Base-by-base conservation (phyloP, 2,113 vertebrate genomes). In the Scomber colias region DNA sequence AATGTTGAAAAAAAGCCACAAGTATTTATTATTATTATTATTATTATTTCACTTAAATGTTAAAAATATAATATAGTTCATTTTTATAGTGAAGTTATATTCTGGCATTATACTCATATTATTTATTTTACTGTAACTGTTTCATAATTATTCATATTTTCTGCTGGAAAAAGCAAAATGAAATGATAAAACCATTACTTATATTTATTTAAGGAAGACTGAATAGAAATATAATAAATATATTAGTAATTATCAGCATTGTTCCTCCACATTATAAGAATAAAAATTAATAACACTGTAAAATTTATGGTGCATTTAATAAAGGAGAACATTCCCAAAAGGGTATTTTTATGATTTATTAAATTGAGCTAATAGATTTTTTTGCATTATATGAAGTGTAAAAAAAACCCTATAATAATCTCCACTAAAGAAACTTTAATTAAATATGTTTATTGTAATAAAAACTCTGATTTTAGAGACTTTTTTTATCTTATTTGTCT, bases 321-420 rank as follows among this genome's bases (percentile, higher is more conserved):
- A 7, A 8, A 1, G 4, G 19, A 63, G 60, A 71, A 35, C 16
- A 0, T 31, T 2, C 30, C 1, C 1, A 3, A 56, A 57, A 54
- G 6, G 61, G 60, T 15, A 55, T 27, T 62, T 44, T n/a, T 14
- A 69, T 19, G 2, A 84, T 51, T 57, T 51, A 21, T 50, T 67
- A 46, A 50, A 24, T 0, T 0, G 0, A 71, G 21, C 3, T 71
- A 14, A 31, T 59, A 11, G 15, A 27, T 49, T 63, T 6, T 35
- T 54, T 74, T 35, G 0, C 50, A 46, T 77, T 49, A 31, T 17
- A 64, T 68, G 0, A 69, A 17, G 3, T 21, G 11, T 14, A 51
- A 55, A 17, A 57, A 59, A 45, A 50, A 16, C 2, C 13, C 2
- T 0, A 49, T 10, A 30, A 5, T 24, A 66, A 59, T 0, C 5